Base-by-base conservation (phyloP, 2,888 invertebrate genomes). In the Aelia acuminata region DNA sequence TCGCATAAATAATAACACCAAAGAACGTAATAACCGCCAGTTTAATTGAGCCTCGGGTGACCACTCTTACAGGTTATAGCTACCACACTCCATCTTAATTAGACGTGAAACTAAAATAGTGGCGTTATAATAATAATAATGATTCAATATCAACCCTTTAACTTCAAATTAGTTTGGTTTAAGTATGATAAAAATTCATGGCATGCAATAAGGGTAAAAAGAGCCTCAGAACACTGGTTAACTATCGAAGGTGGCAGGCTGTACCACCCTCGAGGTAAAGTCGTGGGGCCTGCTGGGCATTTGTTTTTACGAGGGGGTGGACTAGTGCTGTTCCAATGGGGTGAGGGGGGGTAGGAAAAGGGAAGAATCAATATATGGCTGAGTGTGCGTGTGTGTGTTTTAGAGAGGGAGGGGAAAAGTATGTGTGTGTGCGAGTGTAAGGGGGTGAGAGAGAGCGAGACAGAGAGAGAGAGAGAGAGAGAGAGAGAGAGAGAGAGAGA, bases 291-390 rank as follows among this genome's bases (percentile, higher is more conserved):
- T 80, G 43, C 43, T 43, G 47, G 80, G 80, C 80, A 80, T 43
- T 80, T 80, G 80, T 80, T 80, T 80, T 80, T 80, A 80, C 80
- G 80, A 80, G 80, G 47, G 80, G 80, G 80, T 80, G 80, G 80
- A 80, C 80, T 80, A 39, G 43, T 43, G 80, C 80, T 43, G 80
- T 80, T 80, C 80, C 39, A 80, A 80, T 80, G 80, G 47, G 35
- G n/a, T 20, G 20, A 15, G 13, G 80, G 43, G 80, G 35, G 70
- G 35, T 75, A n/a, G 80, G 80, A 80, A 80, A 80, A 80, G 80
- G 63, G 80, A 80, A 80, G 80, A 80, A 80, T 80, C 80, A 80
- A 80, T 80, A 80, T 80, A 13, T 39, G 80, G 43, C 13, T 5
- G 80, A 39, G 80, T 75, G 80, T 80, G 80, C n/a, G 80, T 80